Conservation (phyloP, 2,888 invertebrate species). For the Neocrepidodera transversa region DNA sequence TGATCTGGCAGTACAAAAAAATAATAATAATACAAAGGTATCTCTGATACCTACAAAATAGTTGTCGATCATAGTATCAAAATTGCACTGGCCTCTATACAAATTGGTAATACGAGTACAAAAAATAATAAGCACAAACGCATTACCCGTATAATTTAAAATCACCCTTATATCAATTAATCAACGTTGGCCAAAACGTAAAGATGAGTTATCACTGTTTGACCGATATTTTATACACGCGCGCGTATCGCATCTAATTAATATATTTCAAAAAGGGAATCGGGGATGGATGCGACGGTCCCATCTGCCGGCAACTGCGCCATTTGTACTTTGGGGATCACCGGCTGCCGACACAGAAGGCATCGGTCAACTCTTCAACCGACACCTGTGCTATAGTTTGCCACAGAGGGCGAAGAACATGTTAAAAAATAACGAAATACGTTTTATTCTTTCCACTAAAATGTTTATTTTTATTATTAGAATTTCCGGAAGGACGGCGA, state of each 20-base stretch:
- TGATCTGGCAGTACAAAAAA: too few relatives aligned
- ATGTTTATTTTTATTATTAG: too few relatives aligned
- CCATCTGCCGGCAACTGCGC: slow-evolving; percentile 33
- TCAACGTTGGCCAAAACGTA: slow-evolving; percentile 17
- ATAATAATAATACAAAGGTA: too few relatives aligned
- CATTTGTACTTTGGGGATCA: slow-evolving; percentile 27
- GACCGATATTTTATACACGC: slow-evolving; percentile 29
- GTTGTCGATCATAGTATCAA: too few relatives aligned
- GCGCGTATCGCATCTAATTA: slow-evolving; percentile 25
- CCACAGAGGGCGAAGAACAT: not conserved
- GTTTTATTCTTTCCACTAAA: too few relatives aligned
- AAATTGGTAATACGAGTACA: too few relatives aligned
- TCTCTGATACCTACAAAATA: too few relatives aligned
- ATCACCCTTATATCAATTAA: slow-evolving; percentile 14
- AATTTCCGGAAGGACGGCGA: too few relatives aligned
- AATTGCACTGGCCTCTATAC: too few relatives aligned
- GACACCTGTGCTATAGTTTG: slow-evolving; percentile 26
- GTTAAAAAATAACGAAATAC: too few relatives aligned
- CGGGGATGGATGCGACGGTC: slow-evolving; percentile 14
- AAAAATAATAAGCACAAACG: too few relatives aligned
- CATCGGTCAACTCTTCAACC: slow-evolving; percentile 25
- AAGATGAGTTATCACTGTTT: slow-evolving; percentile 24
- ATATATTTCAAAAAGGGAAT: slow-evolving; percentile 24
- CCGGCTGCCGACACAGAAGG: slow-evolving; percentile 34
- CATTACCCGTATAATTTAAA: too few relatives aligned